These are phyloP conservation scores for Pheosia tremula DNA, from an alignment of 2,888 invertebrate genomes.

Conservation along the genomic window DNA sequence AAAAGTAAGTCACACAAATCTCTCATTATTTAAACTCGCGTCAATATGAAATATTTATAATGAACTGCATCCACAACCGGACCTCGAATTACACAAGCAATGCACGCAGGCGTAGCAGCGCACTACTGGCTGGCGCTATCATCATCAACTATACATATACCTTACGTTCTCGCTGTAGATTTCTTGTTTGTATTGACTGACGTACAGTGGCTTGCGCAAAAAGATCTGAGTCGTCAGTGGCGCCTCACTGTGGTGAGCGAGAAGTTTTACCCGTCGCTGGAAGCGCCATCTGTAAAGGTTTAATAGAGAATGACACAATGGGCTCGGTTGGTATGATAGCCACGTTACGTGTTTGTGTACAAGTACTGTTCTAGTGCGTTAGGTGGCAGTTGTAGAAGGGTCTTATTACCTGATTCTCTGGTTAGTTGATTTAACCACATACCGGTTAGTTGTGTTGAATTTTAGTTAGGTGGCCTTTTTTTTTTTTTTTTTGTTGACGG, in stretches of 20 bases:
- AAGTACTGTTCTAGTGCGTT: slow-evolving; percentile 18
- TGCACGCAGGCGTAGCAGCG: slow-evolving; percentile 69
- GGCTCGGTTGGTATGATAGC: neutral
- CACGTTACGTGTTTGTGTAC: slow-evolving; percentile 2
- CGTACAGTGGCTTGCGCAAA: slow-evolving; percentile 71
- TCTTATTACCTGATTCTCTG: too few relatives aligned
- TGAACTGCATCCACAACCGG: slow-evolving; percentile 66
- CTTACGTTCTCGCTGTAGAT: slow-evolving; percentile 61
- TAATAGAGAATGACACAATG: neutral
- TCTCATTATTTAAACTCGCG: slow-evolving; percentile 64
- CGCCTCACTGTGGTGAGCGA: slow-evolving; percentile 42
- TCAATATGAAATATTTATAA: slow-evolving; percentile 57
- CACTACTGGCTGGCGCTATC: slow-evolving; percentile 72
- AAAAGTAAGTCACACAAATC: slow-evolving; percentile 54
- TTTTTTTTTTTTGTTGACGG: too few relatives aligned
- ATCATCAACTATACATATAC: slow-evolving; percentile 66
- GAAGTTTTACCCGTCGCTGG: slow-evolving; percentile 19
- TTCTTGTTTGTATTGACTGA: slow-evolving; percentile 76
- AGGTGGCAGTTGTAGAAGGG: slow-evolving; percentile 30
- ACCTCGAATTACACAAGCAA: slow-evolving; percentile 70
- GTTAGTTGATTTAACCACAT: too few relatives aligned
- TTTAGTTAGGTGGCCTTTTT: too few relatives aligned
- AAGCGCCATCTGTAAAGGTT: slow-evolving; percentile 46
- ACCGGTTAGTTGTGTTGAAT: too few relatives aligned
- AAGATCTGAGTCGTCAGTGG: slow-evolving; percentile 33